phyloP scores from a whole-genome alignment of 2,113 vertebrate species.

The Ranitomeya imitator region DNA sequence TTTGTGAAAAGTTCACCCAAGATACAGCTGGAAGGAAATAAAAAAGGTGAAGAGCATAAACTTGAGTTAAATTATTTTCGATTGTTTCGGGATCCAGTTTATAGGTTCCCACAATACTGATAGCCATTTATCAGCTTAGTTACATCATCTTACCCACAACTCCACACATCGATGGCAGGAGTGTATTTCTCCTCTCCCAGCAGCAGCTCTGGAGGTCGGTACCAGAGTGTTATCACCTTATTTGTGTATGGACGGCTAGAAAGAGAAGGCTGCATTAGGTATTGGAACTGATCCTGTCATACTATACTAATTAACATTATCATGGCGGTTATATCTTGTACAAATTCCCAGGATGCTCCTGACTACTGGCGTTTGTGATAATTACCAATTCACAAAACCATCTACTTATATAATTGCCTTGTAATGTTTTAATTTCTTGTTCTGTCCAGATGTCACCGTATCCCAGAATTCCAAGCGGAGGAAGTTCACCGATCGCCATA shows the following conservation, averaged over 20 bases:
- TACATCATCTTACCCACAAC: constrained; percentile 87
- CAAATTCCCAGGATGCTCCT: no score
- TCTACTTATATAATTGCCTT: no score
- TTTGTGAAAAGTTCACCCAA: constrained; percentile 97
- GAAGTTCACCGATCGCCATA: no score
- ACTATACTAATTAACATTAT: no score
- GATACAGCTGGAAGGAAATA: constrained; percentile 84
- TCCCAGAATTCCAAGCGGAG: no score
- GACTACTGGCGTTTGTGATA: no score
- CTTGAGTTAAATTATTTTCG: background rate
- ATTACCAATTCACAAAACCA: no score
- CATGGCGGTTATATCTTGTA: no score
- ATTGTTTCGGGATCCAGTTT: background rate
- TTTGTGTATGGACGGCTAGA: constrained; percentile 97
- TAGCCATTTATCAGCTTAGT: background rate
- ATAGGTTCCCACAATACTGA: background rate
- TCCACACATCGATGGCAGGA: constrained; percentile 99
- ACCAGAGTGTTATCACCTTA: constrained; percentile 99
- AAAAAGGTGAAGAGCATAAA: constrained; percentile 32
- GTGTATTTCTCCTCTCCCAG: constrained; percentile 95
- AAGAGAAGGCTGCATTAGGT: constrained; percentile 4
- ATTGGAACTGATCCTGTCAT: no score
- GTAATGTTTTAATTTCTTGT: no score
- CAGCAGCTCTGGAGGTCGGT: constrained; percentile 94
- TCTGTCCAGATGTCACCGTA: no score